Base-by-base conservation (phyloP, 2,797 vertebrate species). In the Oceanodroma leucorhoa region DNA sequence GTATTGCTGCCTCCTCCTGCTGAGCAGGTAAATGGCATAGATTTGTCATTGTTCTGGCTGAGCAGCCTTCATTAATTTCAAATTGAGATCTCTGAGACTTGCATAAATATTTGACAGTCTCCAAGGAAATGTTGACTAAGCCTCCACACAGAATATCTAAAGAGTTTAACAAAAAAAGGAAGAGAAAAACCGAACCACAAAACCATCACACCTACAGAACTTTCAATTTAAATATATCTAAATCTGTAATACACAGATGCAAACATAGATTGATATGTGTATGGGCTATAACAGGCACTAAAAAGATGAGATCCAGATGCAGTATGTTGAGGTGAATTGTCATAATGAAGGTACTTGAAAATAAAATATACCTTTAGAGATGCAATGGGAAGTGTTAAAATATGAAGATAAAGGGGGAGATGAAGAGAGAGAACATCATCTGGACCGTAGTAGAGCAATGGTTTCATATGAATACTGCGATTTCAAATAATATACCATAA, bases 21-120 rank as follows among this genome's bases (percentile, higher is more conserved):
- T 84, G 89, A 93, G 93, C 94, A 97, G 94, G 95, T 93, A 94
- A 95, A 89, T 86, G 96, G 87, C 87, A 86, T 79, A 78, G 95
- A 93, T 95, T 96, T 95, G 94, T 97, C 96, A 96, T 94, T 91
- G 93, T 95, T 97, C 95, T 94, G 94, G 85, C 96, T 96, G 97
- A 96, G 95, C 95, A 95, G 93, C 93, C 82, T 95, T 96, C 95
- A 94, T 96, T 96, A 96, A 95, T 95, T 96, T 91, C 95, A 94
- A 96, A 97, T 97, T 91, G 96, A 96, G 94, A 96, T 96, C 95
- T 92, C 89, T 88, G 90, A 95, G 96, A 95, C 93, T 90, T 83
- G 83, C 94, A 94, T 96, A 96, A 96, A 97, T 95, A 97, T 95
- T 97, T 96, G 93, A 96, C 94, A 96, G 87, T 87, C 78, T 92